Conservation (phyloP, 1,140 invertebrate genomes). For the Rhagoletis pomonella region DNA sequence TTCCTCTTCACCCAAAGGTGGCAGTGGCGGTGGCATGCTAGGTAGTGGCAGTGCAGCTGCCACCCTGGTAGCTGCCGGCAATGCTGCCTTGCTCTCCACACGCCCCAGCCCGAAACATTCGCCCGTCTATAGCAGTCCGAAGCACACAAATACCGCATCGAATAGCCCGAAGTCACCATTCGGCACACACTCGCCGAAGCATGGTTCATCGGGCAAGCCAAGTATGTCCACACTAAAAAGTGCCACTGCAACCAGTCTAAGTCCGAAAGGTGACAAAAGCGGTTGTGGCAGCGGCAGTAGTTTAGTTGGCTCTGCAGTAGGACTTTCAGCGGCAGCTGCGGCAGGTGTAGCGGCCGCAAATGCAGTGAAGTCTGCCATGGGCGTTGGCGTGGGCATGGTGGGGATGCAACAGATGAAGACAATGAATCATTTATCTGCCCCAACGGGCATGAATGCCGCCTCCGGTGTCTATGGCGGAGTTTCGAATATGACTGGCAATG, state of each 20-base stretch:
- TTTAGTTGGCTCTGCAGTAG: conserved; percentile 18
- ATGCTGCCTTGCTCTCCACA: conserved; percentile 71
- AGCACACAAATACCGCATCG: conserved; percentile 77
- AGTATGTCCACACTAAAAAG: conserved; percentile 92
- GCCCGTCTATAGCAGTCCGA: conserved; percentile 85
- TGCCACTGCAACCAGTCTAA: conserved; percentile 75
- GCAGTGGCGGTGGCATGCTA: conserved; percentile 73
- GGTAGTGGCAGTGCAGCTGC: conserved; percentile 78
- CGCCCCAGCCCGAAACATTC: conserved; percentile 85
- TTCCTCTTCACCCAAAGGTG: conserved; percentile 80
- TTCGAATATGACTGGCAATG: neutral
- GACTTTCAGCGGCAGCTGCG: conserved; percentile 37
- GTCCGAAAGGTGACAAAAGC: conserved; percentile 55
- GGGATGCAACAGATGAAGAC: conserved; percentile 65
- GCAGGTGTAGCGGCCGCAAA: conserved; percentile 57
- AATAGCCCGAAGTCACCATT: conserved; percentile 78
- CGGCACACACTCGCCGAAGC: conserved; percentile 84
- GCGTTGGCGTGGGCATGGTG: conserved; percentile 45
- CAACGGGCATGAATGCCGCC: conserved; percentile 56
- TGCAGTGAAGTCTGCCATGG: conserved; percentile 55
- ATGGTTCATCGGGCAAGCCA: conserved; percentile 85
- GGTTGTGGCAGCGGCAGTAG: conserved; percentile 60
- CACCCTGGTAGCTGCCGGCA: neutral
- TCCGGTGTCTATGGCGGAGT: conserved; percentile 42
- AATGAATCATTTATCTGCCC: conserved; percentile 50